Conservation (phyloP, 2,888 invertebrate genomes). For the Tupiocoris notatus region DNA sequence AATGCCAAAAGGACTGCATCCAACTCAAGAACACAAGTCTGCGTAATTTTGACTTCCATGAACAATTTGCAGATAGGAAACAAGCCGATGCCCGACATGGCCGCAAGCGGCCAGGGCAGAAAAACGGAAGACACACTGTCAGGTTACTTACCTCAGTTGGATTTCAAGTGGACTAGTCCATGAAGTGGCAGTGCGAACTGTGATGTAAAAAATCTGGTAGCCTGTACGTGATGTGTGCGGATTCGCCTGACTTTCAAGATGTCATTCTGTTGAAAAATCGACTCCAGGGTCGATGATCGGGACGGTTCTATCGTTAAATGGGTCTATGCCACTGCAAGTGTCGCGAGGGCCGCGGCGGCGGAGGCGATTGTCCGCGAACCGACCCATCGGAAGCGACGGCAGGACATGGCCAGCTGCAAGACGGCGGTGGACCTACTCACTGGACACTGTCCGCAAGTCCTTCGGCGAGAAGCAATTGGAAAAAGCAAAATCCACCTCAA, state of each 20-base stretch:
- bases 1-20: no score
- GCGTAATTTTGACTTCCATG: no score
- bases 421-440: constrained; percentile 12
- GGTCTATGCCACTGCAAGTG: constrained; percentile 49
- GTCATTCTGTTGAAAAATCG: neutral
- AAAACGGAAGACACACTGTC: no score
- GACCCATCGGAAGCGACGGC: constrained; percentile 23
- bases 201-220: neutral
- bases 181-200: neutral
- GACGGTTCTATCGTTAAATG: constrained; percentile 39
- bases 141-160: neutral
- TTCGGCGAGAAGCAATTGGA: constrained; percentile 39
- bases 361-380: constrained; percentile 39
- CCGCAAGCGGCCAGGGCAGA: no score
- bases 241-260: neutral
- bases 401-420: neutral
- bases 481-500: constrained; percentile 49
- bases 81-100: no score
- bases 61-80: no score
- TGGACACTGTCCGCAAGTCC: constrained; percentile 18
- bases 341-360: constrained; percentile 32
- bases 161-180: neutral
- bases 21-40: no score
- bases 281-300: constrained; percentile 19
- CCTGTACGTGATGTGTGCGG: neutral